A percentile compares a stretch with the other conserved stretches of the same genome.
Conservation (phyloP, 1,140 invertebrate species). For the Goniozus legneri region DNA sequence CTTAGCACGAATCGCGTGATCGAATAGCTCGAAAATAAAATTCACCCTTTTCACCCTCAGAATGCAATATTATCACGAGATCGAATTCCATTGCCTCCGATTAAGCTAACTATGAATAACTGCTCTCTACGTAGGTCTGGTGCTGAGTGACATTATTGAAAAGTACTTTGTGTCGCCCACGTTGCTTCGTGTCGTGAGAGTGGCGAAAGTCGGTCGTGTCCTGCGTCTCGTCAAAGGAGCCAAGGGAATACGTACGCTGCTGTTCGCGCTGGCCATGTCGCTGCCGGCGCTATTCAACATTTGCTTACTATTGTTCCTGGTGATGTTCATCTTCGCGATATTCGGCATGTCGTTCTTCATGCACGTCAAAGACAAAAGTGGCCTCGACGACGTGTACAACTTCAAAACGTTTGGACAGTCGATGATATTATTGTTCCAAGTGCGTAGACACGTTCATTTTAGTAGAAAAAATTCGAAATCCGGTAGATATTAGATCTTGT, state of each 20-base stretch:
- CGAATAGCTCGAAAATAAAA: too few relatives aligned
- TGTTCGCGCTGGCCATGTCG: conserved; percentile 97
- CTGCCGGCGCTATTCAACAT: conserved; percentile 98
- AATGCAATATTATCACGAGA: too few relatives aligned
- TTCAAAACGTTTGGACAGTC: conserved; percentile 98
- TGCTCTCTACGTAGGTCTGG: conserved; percentile 71
- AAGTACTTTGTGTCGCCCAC: conserved; percentile 98
- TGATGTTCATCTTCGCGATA: conserved; percentile 99
- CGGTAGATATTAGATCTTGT: too few relatives aligned
- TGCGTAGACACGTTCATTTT: too few relatives aligned
- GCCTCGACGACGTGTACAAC: conserved; percentile 95
- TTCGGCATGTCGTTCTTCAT: conserved; percentile 99
- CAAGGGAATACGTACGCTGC: conserved; percentile 93
- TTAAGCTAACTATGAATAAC: conserved; percentile 2
- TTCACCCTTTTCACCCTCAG: too few relatives aligned
- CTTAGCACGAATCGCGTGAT: too few relatives aligned
- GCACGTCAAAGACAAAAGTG: conserved; percentile 91
- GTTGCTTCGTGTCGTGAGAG: conserved; percentile 91
- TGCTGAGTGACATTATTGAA: conserved; percentile 92
- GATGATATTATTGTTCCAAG: conserved; percentile 96
- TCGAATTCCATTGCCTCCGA: too few relatives aligned
- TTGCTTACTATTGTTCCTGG: conserved; percentile 93
- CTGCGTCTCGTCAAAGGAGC: conserved; percentile 95
- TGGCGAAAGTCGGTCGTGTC: conserved; percentile 96
- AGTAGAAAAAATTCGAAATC: too few relatives aligned